Evolutionary conservation across 2,113 vertebrate species (phyloP), one percentile per base, ranked within the genome.

Genomic region (Bujurquina vittata): DNA sequence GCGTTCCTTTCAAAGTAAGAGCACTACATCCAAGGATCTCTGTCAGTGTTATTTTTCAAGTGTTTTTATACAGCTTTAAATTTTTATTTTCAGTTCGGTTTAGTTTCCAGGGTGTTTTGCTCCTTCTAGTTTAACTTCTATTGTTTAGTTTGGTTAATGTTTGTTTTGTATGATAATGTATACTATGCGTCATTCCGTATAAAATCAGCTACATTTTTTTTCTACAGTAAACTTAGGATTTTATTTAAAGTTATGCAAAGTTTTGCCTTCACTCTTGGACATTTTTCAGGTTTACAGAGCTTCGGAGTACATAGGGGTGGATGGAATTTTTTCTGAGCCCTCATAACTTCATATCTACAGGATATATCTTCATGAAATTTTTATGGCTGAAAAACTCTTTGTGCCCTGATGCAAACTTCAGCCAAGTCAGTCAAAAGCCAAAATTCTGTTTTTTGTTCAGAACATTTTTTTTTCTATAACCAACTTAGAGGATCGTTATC

Each of bases 1-100:
- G 22, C 49, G 17, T 26, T 29, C 10, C 22, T 82, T 75, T 81
- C 46, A 89, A 60, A 88, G 75, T 60, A 77, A 84, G 5, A 83
- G 52, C 73, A 63, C 15, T 22, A 15, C 23, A 49, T 69, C 40
- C 9, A 49, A 49, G 7, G 2, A 29, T 49, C 22, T 69, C 40
- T 2, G 43, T 62, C n/a, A n/a, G 9, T 33, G 37, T 22, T 52
- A 14, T n/a, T 72, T 52, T 72, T 52, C 17, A 52, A 23, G 46
- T 18, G 46, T 14, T 72, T 54, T 52, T 54, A 52, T 52, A 52
- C 31, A 5, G 46, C n/a, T 33, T 72, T 33, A 31, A 54, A 49
- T 52, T 2, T 43, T 17, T 52, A 0, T 31, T 52, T 52, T 52
- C 67, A 6, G 46, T 29, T 52, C 67, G 29, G 46, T 31, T 54